phyloP scores from a whole-genome alignment of 1,140 invertebrate species.

The Leptopilina boulardi region DNA sequence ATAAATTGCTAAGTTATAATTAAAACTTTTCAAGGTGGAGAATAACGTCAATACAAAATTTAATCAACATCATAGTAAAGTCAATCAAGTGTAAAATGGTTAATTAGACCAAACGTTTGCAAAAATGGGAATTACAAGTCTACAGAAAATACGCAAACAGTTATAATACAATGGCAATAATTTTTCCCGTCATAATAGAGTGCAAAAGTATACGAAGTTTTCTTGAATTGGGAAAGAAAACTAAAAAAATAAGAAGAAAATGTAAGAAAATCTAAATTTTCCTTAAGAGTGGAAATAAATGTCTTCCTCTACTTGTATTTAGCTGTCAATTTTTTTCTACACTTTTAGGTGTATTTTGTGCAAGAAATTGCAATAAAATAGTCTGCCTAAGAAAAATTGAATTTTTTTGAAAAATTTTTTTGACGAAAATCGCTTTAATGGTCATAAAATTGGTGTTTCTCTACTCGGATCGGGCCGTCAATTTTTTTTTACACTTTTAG shows the following conservation, averaged over 20 bases:
- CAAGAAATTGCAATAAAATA: too few relatives aligned
- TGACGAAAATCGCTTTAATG: too few relatives aligned
- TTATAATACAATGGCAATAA: background rate
- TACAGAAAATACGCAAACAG: background rate
- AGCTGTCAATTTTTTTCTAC: too few relatives aligned
- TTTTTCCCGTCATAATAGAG: background rate
- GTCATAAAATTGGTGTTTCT: too few relatives aligned
- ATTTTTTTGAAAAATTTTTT: too few relatives aligned
- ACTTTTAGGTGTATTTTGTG: too few relatives aligned
- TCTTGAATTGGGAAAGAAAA: background rate
- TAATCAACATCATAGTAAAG: background rate
- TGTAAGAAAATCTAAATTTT: background rate
- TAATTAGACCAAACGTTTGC: background rate
- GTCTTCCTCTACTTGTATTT: too few relatives aligned
- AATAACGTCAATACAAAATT: constrained; percentile 3
- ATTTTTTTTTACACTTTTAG: too few relatives aligned
- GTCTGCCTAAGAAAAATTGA: too few relatives aligned
- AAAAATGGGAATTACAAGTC: constrained; percentile 14
- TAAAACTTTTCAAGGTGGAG: background rate
- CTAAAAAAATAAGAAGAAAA: background rate
- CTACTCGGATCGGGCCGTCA: too few relatives aligned
- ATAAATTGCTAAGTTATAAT: background rate
- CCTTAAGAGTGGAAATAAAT: too few relatives aligned
- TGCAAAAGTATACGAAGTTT: background rate
- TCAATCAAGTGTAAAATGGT: background rate